Percentiles rank a stretch among this genome's conserved stretches.
Evolutionary conservation across 2,113 vertebrate genomes (phyloP).

Genomic region (Amazona guildingii): DNA sequence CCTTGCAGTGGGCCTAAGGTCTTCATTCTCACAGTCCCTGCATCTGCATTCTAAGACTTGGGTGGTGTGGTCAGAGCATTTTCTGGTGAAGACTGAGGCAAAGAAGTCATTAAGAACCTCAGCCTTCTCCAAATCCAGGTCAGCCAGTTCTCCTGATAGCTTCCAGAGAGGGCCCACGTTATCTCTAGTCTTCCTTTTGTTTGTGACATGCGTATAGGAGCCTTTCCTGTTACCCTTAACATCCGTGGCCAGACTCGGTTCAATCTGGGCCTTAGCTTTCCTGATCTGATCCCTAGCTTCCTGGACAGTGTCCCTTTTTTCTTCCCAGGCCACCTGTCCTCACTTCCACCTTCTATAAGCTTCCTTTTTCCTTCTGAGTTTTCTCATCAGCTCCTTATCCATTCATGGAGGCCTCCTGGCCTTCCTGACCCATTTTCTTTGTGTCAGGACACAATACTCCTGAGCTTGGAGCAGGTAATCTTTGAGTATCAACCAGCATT

Average conservation of each 20-base stretch:
- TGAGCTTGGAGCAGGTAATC: neutral
- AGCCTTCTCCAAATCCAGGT: neutral
- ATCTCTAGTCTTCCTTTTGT: neutral
- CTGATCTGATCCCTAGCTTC: neutral
- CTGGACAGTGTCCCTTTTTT: neutral
- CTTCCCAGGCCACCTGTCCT: neutral
- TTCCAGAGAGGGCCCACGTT: neutral
- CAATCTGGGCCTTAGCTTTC: neutral
- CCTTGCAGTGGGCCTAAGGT: neutral
- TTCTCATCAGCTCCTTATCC: neutral
- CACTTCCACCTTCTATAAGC: neutral
- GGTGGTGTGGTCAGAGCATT: neutral
- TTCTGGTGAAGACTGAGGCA: neutral
- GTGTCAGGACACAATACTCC: neutral
- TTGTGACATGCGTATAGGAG: neutral
- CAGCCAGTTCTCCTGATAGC: neutral
- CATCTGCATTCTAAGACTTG: neutral
- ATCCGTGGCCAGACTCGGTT: neutral
- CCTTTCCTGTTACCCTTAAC: neutral
- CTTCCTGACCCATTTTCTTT: neutral
- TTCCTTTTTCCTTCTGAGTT: neutral
- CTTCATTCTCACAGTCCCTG: neutral
- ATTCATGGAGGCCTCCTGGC: neutral
- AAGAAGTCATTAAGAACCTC: neutral
- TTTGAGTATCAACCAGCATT: neutral